A percentile compares a stretch with the other conserved stretches of the same genome.
Conservation (phyloP, 2,888 invertebrate genomes). For the Frankliniella fusca region DNA sequence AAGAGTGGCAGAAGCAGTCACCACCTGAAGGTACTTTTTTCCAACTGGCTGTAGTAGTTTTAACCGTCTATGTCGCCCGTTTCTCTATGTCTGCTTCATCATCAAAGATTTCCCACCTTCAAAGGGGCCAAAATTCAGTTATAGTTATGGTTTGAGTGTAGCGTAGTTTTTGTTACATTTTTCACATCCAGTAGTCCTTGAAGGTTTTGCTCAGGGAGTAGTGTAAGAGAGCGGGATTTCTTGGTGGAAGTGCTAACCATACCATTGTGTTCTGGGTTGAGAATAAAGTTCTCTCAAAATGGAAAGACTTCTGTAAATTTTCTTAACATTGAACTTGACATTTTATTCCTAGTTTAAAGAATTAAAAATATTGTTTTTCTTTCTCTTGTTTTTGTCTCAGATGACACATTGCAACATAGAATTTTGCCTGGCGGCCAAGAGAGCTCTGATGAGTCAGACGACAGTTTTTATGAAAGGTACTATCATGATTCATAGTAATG, state of each 20-base stretch:
- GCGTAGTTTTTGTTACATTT: too few relatives aligned
- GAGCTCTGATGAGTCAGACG: neutral
- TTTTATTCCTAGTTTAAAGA: neutral
- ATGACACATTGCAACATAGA: neutral
- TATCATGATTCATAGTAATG: neutral
- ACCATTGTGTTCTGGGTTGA: too few relatives aligned
- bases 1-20: neutral
- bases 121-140: too few relatives aligned
- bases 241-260: too few relatives aligned
- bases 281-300: neutral
- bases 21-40: neutral
- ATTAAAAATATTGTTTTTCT: neutral
- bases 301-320: neutral
- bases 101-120: too few relatives aligned
- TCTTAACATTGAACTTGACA: neutral
- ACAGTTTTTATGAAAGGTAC: slow-evolving; percentile 17
- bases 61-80: neutral
- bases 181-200: too few relatives aligned
- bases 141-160: too few relatives aligned
- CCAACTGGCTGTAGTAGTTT: neutral
- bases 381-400: neutral
- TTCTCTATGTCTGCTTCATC: too few relatives aligned
- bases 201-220: too few relatives aligned
- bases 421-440: neutral
- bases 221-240: too few relatives aligned